A percentile compares a stretch with the other conserved stretches of the same genome.
These are phyloP conservation scores for Gobius niger DNA, from an alignment of 2,113 vertebrate genomes.

Conservation along the genomic window DNA sequence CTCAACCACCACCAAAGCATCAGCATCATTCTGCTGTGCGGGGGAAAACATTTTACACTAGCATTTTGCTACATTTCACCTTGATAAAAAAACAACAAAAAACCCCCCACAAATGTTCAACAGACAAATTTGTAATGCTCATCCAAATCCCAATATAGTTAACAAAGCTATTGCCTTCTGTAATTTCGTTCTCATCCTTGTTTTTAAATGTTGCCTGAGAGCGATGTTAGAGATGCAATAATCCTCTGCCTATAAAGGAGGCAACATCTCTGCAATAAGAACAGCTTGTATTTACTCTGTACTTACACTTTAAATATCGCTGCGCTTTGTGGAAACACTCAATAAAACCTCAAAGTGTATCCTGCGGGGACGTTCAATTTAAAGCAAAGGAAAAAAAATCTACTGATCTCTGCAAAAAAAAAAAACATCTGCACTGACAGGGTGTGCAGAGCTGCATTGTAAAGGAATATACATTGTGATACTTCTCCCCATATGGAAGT, in stretches of 20 bases:
- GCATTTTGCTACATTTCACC: too few relatives aligned
- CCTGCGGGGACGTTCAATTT: neutral
- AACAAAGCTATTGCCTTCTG: too few relatives aligned
- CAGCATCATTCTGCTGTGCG: too few relatives aligned
- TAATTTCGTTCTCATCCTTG: neutral
- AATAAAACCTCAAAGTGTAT: neutral
- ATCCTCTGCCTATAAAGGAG: neutral
- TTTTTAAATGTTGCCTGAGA: neutral
- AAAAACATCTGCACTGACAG: too few relatives aligned
- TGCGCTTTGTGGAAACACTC: slow-evolving; percentile 2
- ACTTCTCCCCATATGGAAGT: neutral
- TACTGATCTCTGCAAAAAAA: neutral
- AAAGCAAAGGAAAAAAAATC: neutral
- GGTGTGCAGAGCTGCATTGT: too few relatives aligned
- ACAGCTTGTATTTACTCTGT: neutral
- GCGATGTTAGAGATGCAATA: neutral
- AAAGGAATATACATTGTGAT: too few relatives aligned
- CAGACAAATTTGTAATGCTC: too few relatives aligned
- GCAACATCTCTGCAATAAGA: neutral
- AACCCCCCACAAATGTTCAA: too few relatives aligned
- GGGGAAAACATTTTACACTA: too few relatives aligned
- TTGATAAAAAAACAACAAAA: too few relatives aligned
- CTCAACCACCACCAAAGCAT: too few relatives aligned
- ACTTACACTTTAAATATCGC: slow-evolving; percentile 2
- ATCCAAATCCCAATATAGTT: too few relatives aligned